Evolutionary conservation across 2,888 invertebrate species (phyloP).

Genomic region (Oxyscelio sp.): DNA sequence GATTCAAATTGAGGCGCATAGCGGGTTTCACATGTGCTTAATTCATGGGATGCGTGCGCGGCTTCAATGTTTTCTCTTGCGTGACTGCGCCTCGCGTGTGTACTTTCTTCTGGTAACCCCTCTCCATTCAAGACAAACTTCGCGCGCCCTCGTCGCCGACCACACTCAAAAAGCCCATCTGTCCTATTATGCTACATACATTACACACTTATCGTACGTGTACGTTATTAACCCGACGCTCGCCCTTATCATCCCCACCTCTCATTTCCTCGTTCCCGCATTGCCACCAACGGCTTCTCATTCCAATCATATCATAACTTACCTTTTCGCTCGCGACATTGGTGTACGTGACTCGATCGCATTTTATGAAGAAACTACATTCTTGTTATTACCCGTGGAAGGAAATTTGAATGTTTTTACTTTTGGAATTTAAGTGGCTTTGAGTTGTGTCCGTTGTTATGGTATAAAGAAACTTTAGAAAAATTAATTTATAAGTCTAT

Average conservation of each 20-base stretch:
- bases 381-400: conserved; percentile 30
- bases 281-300: conserved; percentile 38
- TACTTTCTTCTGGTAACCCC: conserved; percentile 68
- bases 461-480: too few species aligned
- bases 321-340: conserved; percentile 54
- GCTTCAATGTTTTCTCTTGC: conserved; percentile 70
- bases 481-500: too few species aligned
- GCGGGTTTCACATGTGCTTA: conserved; percentile 68
- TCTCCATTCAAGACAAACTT: conserved; percentile 74
- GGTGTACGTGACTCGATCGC: conserved; percentile 71
- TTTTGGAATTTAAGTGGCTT: too few species aligned
- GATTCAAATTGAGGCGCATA: conserved; percentile 77
- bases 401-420: conserved; percentile 48
- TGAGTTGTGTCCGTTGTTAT: too few species aligned
- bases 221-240: too few species aligned
- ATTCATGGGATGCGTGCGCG: conserved; percentile 64
- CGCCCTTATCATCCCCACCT: too few species aligned
- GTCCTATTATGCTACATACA: conserved; percentile 72
- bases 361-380: conserved; percentile 64
- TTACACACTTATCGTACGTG: conserved; percentile 83
- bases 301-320: conserved; percentile 62
- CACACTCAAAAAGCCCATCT: conserved; percentile 69
- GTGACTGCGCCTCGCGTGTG: conserved; percentile 77
- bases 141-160: conserved; percentile 64
- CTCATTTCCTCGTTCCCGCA: background rate